A percentile compares a stretch with the other conserved stretches of the same genome.
phyloP scores from a whole-genome alignment of 2,113 vertebrate genomes.

The Oxyura jamaicensis region DNA sequence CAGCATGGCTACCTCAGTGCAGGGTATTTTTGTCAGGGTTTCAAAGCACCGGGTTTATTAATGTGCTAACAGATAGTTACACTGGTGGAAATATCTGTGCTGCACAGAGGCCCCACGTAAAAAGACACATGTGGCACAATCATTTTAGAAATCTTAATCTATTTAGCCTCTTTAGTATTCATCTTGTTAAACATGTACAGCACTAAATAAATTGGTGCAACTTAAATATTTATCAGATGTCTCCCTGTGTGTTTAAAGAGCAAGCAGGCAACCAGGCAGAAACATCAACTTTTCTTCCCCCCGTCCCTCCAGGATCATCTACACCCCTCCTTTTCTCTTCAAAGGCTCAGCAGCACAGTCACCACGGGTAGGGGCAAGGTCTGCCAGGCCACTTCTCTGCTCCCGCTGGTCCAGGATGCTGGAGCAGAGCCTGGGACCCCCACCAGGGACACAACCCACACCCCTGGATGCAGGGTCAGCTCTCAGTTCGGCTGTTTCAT shows the following conservation, averaged over 20 bases:
- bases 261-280: constrained; percentile 18
- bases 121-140: not conserved
- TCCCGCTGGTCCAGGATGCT: fast-evolving
- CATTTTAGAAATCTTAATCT: constrained; percentile 46
- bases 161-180: constrained; percentile 62
- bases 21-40: not conserved
- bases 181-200: constrained; percentile 63
- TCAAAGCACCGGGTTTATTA: constrained; percentile 2
- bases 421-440: fast-evolving
- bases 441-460: not conserved
- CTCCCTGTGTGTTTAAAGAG: constrained; percentile 31
- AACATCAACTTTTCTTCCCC: not conserved
- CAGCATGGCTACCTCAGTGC: not conserved
- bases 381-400: not conserved
- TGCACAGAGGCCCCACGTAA: not conserved
- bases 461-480: not conserved
- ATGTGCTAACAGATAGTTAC: not conserved
- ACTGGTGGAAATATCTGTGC: not conserved
- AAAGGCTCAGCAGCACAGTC: not conserved
- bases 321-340: not conserved
- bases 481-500: fast-evolving
- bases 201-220: constrained; percentile 51
- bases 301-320: not conserved
- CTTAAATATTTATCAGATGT: constrained; percentile 69
- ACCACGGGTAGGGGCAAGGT: fast-evolving